Evolutionary conservation across 1,140 invertebrate species (phyloP), one percentile per base, ranked within the genome.

Genomic region (Drosophila virilis): DNA sequence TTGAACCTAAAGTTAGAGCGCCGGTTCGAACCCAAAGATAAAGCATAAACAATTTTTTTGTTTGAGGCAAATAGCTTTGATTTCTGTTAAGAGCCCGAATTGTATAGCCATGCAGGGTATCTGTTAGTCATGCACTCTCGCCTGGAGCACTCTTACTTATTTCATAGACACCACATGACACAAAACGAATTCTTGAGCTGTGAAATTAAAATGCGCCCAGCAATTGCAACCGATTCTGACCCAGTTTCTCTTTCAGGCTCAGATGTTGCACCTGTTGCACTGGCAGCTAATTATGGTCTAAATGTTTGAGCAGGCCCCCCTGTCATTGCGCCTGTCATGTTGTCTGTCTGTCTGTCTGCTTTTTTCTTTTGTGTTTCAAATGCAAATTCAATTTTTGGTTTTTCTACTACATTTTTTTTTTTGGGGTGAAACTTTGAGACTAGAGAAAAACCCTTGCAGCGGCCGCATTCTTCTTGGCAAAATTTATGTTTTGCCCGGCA

Each of bases 151-250:
- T 13, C 8, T 13, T 12, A 35, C 13, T 43, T 13, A 1, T 59
- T 45, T 40, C 54, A 17, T 35, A 43, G 38, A 45, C 45, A 68
- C 35, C 43, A 43, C 48, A 33, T 32, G n/a, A 13, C 46, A 69
- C 22, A 5, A 2, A 22, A 5, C 22, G 22, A 22, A 22, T 61
- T 58, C 54, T 50, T 51, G 61, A 58, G 69, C 58, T 46, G 40
- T 59, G 69, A 58, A 59, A 72, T 72, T 40, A 72, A 72, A 72
- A 75, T 58, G 59, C 15, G 72, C 72, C 68, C 70, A 43, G 67
- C 72, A 70, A 50, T 70, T 68, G 67, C 76, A 64, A 55, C 65
- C 72, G 69, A 50, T 66, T 67, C 71, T 77, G 84, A 71, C 83
- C 73, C 61, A 72, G 79, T 88, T 88, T 79, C 59, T 78, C 78